A percentile compares a stretch with the other conserved stretches of the same genome.
These are phyloP conservation scores for Coremacera marginata DNA, from an alignment of 2,888 invertebrate species.

Conservation along the genomic window DNA sequence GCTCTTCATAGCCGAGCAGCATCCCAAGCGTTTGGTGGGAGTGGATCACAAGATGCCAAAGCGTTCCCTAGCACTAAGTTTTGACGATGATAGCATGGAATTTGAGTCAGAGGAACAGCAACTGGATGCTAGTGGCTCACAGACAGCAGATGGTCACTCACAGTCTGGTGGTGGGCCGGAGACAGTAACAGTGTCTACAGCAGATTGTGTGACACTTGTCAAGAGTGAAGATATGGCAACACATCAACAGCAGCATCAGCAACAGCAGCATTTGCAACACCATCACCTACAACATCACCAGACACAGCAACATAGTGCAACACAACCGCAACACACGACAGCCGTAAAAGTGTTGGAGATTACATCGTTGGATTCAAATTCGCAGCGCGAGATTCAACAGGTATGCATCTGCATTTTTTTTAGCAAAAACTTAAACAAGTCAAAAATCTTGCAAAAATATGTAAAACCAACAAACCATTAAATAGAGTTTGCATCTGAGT, in stretches of 20 bases:
- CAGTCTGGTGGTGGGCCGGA: constrained; percentile 48
- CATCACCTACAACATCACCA: constrained; percentile 48
- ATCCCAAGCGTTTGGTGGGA: constrained; percentile 59
- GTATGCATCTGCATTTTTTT: constrained; percentile 44
- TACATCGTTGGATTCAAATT: constrained; percentile 65
- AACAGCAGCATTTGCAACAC: constrained; percentile 51
- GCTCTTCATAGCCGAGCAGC: constrained; percentile 66
- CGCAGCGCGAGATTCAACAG: constrained; percentile 66
- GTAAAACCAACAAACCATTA: too few relatives aligned
- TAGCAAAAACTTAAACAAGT: too few relatives aligned
- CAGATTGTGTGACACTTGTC: constrained; percentile 61
- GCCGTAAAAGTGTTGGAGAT: constrained; percentile 66
- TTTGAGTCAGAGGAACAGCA: constrained; percentile 62
- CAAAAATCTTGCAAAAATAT: too few relatives aligned
- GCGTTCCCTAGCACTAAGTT: constrained; percentile 59
- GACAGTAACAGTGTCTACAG: constrained; percentile 55
- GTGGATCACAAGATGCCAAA: constrained; percentile 49
- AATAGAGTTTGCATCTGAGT: too few relatives aligned
- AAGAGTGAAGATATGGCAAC: constrained; percentile 56
- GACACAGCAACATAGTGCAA: constrained; percentile 47
- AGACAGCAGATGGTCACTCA: constrained; percentile 52
- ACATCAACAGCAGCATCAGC: constrained; percentile 42
- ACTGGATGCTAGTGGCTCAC: constrained; percentile 50
- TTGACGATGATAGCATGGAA: constrained; percentile 66
- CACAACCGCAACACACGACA: constrained; percentile 54